A percentile compares a stretch with the other conserved stretches of the same genome.
Conservation (phyloP, 2,113 vertebrate species). For the Phoxinus phoxinus region DNA sequence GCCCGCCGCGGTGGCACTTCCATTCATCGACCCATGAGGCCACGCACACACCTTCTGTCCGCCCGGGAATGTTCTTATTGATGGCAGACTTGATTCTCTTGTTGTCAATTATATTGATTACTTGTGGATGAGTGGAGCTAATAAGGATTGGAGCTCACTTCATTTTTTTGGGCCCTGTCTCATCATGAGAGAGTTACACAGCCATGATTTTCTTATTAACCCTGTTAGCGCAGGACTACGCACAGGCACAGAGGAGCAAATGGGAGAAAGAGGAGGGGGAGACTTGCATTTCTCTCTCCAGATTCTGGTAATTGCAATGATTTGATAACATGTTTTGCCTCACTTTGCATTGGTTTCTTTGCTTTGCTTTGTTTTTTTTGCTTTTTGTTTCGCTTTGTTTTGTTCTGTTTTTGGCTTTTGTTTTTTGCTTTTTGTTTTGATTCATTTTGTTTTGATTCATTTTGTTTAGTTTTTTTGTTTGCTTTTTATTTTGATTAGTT, state of each 20-base stretch:
- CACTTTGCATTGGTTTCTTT: constrained; percentile 34
- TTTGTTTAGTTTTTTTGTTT: neutral
- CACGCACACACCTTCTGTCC: constrained; percentile 2
- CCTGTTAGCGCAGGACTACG: constrained; percentile 63
- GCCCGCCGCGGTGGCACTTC: constrained; percentile 25
- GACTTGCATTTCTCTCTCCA: neutral
- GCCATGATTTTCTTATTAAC: constrained; percentile 76
- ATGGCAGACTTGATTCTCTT: constrained; percentile 64
- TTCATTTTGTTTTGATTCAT: neutral
- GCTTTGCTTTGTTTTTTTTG: neutral
- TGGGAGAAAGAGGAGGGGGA: constrained; percentile 34
- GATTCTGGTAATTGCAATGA: neutral
- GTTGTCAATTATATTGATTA: constrained; percentile 80
- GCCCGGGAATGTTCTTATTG: constrained; percentile 63
- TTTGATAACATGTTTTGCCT: neutral
- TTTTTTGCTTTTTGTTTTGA: neutral
- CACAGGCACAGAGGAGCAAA: constrained; percentile 54
- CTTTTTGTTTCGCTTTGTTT: neutral
- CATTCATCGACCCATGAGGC: constrained; percentile 47
- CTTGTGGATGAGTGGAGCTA: constrained; percentile 78
- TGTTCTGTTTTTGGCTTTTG: neutral
- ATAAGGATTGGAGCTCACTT: constrained; percentile 69
- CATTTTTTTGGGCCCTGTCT: constrained; percentile 57
- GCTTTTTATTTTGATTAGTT: neutral
- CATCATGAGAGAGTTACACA: constrained; percentile 61